Conservation (phyloP, 2,113 vertebrate genomes). For the Hippopotamus amphibius region DNA sequence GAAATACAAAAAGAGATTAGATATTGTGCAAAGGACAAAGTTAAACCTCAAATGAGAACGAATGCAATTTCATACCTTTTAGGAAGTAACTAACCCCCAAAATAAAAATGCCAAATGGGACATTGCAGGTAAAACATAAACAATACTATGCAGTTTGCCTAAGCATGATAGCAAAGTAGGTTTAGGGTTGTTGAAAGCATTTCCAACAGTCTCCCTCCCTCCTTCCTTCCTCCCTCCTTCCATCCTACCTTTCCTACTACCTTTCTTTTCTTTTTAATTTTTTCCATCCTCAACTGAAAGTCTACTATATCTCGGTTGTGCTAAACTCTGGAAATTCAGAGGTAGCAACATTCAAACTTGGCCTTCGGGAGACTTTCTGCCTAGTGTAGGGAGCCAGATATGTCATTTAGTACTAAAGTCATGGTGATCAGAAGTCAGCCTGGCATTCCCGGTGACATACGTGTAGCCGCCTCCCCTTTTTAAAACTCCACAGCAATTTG, state of each 20-base stretch:
- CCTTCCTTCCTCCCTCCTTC: background rate
- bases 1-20: background rate
- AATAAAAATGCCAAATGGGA: background rate
- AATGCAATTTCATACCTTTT: background rate
- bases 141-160: background rate
- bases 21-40: background rate
- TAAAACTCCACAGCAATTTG: background rate
- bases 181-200: background rate
- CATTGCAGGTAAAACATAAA: background rate
- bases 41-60: slow-evolving; percentile 19
- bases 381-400: background rate
- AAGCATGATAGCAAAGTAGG: background rate
- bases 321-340: background rate
- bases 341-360: background rate
- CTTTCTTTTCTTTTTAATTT: background rate
- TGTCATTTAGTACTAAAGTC: background rate
- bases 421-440: background rate
- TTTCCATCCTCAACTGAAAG: background rate
- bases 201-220: background rate
- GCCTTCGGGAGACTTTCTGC: background rate
- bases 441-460: background rate
- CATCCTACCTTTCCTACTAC: no score
- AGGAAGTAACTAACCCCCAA: background rate
- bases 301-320: background rate
- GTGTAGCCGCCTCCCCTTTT: background rate